Percentiles rank a stretch among this genome's conserved stretches.
Conservation (phyloP, 37 sponge, comb jelly and placozoan genomes). For the Halisarca cf. caerulea region DNA sequence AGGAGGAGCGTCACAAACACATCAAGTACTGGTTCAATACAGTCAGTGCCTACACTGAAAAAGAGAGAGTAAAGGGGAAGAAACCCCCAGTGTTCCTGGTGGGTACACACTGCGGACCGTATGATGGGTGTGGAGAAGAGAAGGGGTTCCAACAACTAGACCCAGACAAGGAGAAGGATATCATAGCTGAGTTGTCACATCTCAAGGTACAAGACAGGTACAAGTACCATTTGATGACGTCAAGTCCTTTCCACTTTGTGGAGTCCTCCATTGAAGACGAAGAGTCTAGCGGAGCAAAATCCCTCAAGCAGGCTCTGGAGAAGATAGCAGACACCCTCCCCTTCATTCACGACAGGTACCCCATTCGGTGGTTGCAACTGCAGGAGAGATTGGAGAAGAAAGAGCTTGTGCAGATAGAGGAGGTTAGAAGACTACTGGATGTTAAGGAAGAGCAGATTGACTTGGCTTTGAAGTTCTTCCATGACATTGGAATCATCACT, state of each 20-base stretch:
- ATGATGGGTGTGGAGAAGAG: background rate
- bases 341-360: constrained; percentile 38
- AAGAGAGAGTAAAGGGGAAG: background rate
- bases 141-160: background rate
- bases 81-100: constrained; percentile 47
- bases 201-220: background rate
- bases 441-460: background rate
- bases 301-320: constrained; percentile 21
- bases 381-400: constrained; percentile 11
- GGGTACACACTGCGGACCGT: constrained; percentile 39
- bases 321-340: constrained; percentile 17
- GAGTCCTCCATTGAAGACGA: constrained; percentile 6
- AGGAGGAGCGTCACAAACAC: constrained; percentile 4
- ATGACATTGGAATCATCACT: constrained; percentile 45
- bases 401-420: background rate
- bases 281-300: constrained; percentile 40
- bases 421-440: background rate
- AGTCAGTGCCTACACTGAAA: constrained; percentile 43
- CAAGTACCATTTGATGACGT: constrained; percentile 1
- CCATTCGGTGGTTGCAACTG: constrained; percentile 44
- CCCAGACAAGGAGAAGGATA: constrained; percentile 16
- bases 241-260: background rate
- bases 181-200: background rate
- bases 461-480: constrained; percentile 39
- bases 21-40: constrained; percentile 63